Conservation (phyloP, 2,888 invertebrate genomes). For the Dynastes tityus region DNA sequence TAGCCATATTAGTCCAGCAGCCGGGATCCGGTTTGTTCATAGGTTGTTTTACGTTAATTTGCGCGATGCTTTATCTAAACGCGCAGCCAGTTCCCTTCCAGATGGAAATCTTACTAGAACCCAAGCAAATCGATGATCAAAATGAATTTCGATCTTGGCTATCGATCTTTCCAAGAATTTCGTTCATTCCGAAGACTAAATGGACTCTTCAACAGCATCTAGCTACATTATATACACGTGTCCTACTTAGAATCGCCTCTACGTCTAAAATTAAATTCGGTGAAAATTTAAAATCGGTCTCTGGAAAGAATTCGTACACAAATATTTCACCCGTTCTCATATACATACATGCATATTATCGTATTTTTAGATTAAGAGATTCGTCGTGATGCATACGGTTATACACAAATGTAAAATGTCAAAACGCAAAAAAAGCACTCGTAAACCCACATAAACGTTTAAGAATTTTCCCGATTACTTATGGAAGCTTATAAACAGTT, state of each 20-base stretch:
- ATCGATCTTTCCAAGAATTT: background rate
- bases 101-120: background rate
- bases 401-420: no score
- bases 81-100: conserved; percentile 18
- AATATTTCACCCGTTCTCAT: conserved; percentile 41
- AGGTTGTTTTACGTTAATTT: conserved; percentile 47
- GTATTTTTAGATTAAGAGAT: conserved; percentile 25
- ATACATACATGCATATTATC: background rate
- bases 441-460: no score
- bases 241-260: conserved; percentile 36
- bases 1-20: conserved; percentile 60
- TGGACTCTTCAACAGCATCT: background rate
- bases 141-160: background rate
- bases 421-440: background rate
- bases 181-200: background rate
- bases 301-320: conserved; percentile 47
- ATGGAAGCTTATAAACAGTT: no score
- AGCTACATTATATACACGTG: background rate
- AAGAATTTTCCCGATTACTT: no score
- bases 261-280: conserved; percentile 47
- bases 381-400: no score
- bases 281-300: conserved; percentile 34
- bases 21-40: conserved; percentile 46
- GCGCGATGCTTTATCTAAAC: background rate
- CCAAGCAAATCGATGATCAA: background rate